Percentiles rank a stretch among this genome's conserved stretches.
phyloP scores from a whole-genome alignment of 2,113 vertebrate species.

The Cryptomyrus ogoouensis region DNA sequence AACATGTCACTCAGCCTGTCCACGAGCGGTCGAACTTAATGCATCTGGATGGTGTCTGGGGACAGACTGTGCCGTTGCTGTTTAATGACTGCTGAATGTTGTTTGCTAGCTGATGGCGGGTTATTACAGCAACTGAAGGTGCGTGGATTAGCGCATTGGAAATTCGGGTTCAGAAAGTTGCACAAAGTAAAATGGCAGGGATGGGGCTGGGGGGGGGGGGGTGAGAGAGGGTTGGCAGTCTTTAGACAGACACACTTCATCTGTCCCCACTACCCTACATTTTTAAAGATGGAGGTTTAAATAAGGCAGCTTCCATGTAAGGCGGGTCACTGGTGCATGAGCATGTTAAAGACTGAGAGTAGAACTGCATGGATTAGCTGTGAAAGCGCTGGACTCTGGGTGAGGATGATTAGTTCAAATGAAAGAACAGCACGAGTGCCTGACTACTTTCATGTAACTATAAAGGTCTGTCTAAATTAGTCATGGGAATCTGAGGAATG shows the following conservation, averaged over 20 bases:
- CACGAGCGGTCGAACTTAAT: not conserved
- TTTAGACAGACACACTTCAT: not conserved
- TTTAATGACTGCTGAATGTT: not conserved
- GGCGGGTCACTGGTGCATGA: not conserved
- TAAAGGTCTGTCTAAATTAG: constrained; percentile 2
- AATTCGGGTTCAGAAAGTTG: not conserved
- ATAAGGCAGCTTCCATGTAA: not conserved
- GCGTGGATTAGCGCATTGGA: not conserved
- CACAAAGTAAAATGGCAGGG: not conserved
- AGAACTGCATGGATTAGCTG: not conserved
- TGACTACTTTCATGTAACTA: constrained; percentile 2
- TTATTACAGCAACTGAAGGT: not conserved
- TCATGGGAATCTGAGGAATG: not conserved
- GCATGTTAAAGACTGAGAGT: not conserved
- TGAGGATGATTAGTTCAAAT: not conserved
- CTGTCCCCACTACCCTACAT: not conserved
- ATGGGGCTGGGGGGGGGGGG: not conserved
- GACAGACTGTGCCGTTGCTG: not conserved
- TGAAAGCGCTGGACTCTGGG: not conserved
- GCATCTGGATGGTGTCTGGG: constrained; percentile 4
- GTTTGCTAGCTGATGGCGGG: not conserved
- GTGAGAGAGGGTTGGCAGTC: not conserved
- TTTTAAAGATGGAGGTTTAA: constrained; percentile 3
- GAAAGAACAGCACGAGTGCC: not conserved
- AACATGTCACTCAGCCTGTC: constrained; percentile 11